Base-by-base conservation (phyloP, 2,113 vertebrate genomes). In the Hymenochirus boettgeri region DNA sequence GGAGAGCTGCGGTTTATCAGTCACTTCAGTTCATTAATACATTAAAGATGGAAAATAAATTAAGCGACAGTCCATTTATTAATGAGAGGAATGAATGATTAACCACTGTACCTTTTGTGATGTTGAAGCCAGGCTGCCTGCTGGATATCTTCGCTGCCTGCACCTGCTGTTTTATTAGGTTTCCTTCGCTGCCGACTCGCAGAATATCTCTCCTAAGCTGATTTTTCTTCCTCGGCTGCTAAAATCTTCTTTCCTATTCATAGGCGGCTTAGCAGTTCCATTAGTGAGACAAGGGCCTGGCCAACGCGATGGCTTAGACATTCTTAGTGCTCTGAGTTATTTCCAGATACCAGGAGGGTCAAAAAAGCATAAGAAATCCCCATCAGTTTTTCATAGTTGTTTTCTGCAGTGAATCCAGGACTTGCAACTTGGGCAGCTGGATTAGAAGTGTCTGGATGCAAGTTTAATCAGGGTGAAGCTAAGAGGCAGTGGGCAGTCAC, bases 181-280 rank as follows among this genome's bases (percentile, higher is more conserved):
- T 93, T 35, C 91, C 92, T 77, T 95, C 92, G 1, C 91, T 93
- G 78, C 86, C 93, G 24, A 89, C 87, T 78, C 86, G 88, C 86
- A 86, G 81, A 76, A 90, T 87, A 80, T 91, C 81, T 96, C 94
- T 55, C 89, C 89, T 70, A 92, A 85, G 57, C 90, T 86, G 78
- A 81, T 77, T 89, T 92, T 92, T 81, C 83, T 89, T 47, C 84
- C 84, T 63, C 86, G 88, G 80, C 85, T 83, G 73, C 78, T 83
- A 48, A 85, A 82, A 57, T 87, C 83, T 72, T 94, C 91, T 76
- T 82, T 94, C 73, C 79, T 81, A 19, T 83, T 78, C 13, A 82
- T 82, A 59, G 87, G 82, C 46, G 87, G 88, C 77, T 86, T 93
- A 69, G 90, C 88, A 46, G 78, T 73, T 9, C 80, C 69, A 46